Evolutionary conservation across 1,140 invertebrate species (phyloP).

Genomic region (Andrena cerasifolii): DNA sequence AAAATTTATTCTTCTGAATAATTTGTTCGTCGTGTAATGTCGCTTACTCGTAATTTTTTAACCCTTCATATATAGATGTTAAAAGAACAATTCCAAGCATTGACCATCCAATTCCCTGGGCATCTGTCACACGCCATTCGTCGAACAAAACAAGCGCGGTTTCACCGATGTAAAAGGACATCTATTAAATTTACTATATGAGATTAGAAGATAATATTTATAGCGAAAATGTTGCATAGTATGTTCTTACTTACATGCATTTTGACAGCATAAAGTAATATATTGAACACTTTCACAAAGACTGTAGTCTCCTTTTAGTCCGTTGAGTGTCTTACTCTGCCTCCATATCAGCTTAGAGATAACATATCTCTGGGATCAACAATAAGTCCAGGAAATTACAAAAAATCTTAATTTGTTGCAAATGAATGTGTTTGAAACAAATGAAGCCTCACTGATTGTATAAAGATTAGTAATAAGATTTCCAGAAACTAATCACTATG

Average conservation of each 20-base stretch:
- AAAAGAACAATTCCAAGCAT: slow-evolving; percentile 73
- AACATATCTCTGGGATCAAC: slow-evolving; percentile 45
- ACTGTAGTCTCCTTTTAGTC: slow-evolving; percentile 1
- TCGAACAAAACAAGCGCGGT: slow-evolving; percentile 76
- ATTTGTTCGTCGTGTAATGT: background rate
- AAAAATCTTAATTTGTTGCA: background rate
- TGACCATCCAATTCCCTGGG: slow-evolving; percentile 73
- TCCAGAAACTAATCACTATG: too few species aligned
- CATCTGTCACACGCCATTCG: slow-evolving; percentile 70
- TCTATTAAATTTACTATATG: slow-evolving; percentile 58
- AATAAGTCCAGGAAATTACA: background rate
- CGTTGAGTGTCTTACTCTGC: background rate
- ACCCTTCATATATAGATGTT: slow-evolving; percentile 73
- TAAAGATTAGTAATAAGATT: too few species aligned
- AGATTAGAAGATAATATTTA: background rate
- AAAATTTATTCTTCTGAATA: background rate
- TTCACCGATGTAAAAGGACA: slow-evolving; percentile 77
- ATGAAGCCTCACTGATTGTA: background rate
- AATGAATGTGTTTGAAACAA: background rate
- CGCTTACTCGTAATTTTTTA: slow-evolving; percentile 78
- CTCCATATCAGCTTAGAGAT: slow-evolving; percentile 52
- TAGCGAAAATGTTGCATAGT: background rate
- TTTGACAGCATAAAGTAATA: slow-evolving; percentile 1
- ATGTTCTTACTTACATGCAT: slow-evolving; percentile 52
- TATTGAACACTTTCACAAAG: background rate